Percentiles rank a stretch among this genome's conserved stretches.
phyloP scores from a whole-genome alignment of 1,140 invertebrate genomes.

The Ceratina calcarata region DNA sequence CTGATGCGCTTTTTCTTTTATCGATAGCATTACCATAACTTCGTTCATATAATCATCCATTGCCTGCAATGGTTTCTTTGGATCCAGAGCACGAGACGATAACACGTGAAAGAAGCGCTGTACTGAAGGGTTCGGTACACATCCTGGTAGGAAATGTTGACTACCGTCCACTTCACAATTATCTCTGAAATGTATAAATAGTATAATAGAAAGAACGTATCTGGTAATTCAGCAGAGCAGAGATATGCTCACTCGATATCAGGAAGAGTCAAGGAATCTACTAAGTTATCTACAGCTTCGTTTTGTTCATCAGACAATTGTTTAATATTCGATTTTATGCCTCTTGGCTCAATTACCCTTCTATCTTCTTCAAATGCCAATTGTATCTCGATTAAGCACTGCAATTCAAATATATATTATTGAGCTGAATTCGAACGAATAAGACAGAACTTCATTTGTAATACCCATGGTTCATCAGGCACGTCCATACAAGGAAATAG shows the following conservation, averaged over 20 bases:
- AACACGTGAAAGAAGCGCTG: slow-evolving; percentile 62
- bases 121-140: slow-evolving; percentile 46
- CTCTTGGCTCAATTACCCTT: slow-evolving; percentile 41
- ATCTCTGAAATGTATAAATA: slow-evolving; percentile 27
- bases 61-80: slow-evolving; percentile 54
- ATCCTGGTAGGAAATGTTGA: slow-evolving; percentile 54
- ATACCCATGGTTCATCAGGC: slow-evolving; percentile 64
- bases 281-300: slow-evolving; percentile 54
- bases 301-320: slow-evolving; percentile 50
- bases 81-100: slow-evolving; percentile 59
- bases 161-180: neutral
- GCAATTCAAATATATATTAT: slow-evolving; percentile 6
- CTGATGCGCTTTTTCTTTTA: slow-evolving; percentile 8
- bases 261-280: slow-evolving; percentile 55
- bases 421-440: neutral
- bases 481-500: slow-evolving; percentile 58
- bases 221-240: neutral
- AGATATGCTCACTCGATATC: slow-evolving; percentile 42
- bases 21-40: slow-evolving; percentile 32
- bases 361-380: slow-evolving; percentile 59
- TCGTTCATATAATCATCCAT: slow-evolving; percentile 49
- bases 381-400: slow-evolving; percentile 62
- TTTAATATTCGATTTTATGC: slow-evolving; percentile 51
- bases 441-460: slow-evolving; percentile 18
- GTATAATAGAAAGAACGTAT: neutral